phyloP scores from a whole-genome alignment of 2,113 vertebrate genomes.

The Campylorhamphus procurvoides region DNA sequence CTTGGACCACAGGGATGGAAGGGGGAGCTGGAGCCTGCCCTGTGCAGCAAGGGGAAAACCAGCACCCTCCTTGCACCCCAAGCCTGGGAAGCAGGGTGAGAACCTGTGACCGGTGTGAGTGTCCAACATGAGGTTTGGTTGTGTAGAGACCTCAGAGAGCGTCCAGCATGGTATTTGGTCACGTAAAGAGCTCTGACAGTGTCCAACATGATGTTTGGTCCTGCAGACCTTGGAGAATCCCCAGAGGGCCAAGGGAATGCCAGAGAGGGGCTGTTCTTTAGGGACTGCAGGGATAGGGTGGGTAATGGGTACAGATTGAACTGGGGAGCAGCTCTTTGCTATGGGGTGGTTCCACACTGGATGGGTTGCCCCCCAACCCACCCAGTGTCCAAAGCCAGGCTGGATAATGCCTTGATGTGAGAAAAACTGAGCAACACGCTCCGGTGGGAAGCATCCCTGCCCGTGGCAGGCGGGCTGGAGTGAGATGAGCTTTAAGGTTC shows the following conservation, averaged over 20 bases:
- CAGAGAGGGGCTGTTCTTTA: background rate
- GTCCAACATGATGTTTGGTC: fast-evolving
- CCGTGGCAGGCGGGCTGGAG: background rate
- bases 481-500: background rate
- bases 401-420: too few species aligned
- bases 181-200: fast-evolving
- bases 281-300: too few species aligned
- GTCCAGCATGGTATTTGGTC: too few species aligned
- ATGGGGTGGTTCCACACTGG: too few species aligned
- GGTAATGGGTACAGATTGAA: background rate
- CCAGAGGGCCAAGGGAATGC: background rate
- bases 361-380: background rate
- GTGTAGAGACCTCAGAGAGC: too few species aligned
- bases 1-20: background rate
- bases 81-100: too few species aligned
- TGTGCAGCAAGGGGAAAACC: too few species aligned
- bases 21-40: fast-evolving
- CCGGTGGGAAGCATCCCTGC: too few species aligned
- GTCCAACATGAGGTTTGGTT: too few species aligned
- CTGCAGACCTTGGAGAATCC: fast-evolving
- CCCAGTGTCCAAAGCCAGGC: background rate
- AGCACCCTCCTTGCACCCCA: too few species aligned
- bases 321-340: background rate
- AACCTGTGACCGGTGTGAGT: background rate
- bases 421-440: background rate